phyloP scores from a whole-genome alignment of 2,888 invertebrate species.

The Mesopsocus fuscifrons region DNA sequence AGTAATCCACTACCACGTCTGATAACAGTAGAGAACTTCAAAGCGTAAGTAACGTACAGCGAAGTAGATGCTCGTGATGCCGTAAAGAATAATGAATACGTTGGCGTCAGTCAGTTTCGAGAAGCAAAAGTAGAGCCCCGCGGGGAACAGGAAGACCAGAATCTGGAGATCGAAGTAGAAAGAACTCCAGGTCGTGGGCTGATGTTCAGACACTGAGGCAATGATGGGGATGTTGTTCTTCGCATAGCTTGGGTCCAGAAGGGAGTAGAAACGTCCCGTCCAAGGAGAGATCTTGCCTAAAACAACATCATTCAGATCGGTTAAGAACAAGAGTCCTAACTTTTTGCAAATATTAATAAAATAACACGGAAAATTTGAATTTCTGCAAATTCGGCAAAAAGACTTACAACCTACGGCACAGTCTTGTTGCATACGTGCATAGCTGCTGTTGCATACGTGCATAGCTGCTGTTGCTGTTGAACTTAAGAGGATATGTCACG shows the following conservation, averaged over 20 bases:
- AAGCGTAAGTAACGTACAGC: conserved; percentile 64
- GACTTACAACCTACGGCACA: too few species aligned
- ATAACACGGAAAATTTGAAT: too few species aligned
- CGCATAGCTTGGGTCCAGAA: conserved; percentile 91
- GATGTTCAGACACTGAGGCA: conserved; percentile 94
- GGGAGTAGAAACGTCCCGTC: conserved; percentile 94
- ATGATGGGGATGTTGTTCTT: conserved; percentile 98
- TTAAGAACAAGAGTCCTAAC: conserved; percentile 9
- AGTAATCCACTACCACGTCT: too few species aligned
- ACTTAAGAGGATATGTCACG: too few species aligned
- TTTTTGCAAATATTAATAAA: background rate
- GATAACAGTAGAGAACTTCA: too few species aligned
- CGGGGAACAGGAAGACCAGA: conserved; percentile 88
- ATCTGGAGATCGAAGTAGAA: conserved; percentile 97
- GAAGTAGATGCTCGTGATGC: conserved; percentile 95
- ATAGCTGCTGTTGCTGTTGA: too few species aligned
- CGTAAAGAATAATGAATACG: conserved; percentile 93
- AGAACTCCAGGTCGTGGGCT: conserved; percentile 95
- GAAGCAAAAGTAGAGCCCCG: conserved; percentile 95
- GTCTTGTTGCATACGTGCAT: too few species aligned
- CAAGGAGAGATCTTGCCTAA: conserved; percentile 85
- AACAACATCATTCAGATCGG: conserved; percentile 12
- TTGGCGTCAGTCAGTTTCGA: conserved; percentile 83
- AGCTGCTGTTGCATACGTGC: too few species aligned
- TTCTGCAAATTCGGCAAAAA: too few species aligned